A percentile compares a stretch with the other conserved stretches of the same genome.
Evolutionary conservation across 2,888 invertebrate genomes (phyloP).

Genomic region (Blera fallax): DNA sequence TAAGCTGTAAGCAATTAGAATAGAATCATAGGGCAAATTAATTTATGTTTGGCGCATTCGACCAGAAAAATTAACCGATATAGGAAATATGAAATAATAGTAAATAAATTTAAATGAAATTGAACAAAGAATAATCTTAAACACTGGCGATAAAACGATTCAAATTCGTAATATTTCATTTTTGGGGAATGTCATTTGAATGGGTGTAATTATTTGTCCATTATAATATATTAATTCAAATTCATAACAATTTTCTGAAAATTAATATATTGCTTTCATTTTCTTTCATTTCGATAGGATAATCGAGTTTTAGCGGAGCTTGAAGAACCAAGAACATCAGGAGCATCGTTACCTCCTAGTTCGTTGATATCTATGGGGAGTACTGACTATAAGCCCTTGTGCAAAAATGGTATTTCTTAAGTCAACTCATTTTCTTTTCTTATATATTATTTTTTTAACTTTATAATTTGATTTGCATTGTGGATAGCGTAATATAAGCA

Average conservation of each 20-base stretch:
- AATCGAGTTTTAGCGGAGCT: constrained; percentile 94
- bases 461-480: not conserved
- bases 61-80: too few relatives aligned
- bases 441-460: not conserved
- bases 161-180: too few relatives aligned
- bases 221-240: too few relatives aligned
- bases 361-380: constrained; percentile 78
- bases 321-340: constrained; percentile 88
- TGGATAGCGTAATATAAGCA: not conserved
- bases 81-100: too few relatives aligned
- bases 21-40: too few relatives aligned
- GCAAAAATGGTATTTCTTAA: constrained; percentile 78
- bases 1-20: too few relatives aligned
- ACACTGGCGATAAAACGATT: too few relatives aligned
- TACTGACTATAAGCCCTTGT: constrained; percentile 80
- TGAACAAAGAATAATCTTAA: too few relatives aligned
- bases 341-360: constrained; percentile 78
- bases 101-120: too few relatives aligned
- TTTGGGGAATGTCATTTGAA: too few relatives aligned
- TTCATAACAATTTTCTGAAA: not conserved
- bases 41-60: too few relatives aligned
- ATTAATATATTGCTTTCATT: not conserved
- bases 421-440: not conserved
- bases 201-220: too few relatives aligned
- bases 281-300: constrained; percentile 82